These are phyloP conservation scores for Hoplias malabaricus DNA, from an alignment of 2,113 vertebrate genomes.

Conservation along the genomic window DNA sequence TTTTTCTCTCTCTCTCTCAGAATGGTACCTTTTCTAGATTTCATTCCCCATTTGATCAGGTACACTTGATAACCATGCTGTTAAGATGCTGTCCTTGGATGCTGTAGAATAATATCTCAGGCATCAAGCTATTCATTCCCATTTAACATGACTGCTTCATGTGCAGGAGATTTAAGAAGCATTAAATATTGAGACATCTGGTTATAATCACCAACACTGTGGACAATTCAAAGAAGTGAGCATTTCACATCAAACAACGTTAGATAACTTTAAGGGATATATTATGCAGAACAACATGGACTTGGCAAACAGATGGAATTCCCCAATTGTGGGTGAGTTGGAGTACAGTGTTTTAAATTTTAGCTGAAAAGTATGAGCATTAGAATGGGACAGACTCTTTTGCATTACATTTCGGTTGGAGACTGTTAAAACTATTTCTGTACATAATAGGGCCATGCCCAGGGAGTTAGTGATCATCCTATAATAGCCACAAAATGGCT, in stretches of 20 bases:
- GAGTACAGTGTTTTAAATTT: conserved; percentile 4
- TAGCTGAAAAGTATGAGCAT: background rate
- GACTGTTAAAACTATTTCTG: conserved; percentile 19
- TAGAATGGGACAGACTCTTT: background rate
- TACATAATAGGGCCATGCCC: conserved; percentile 7
- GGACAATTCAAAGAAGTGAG: too few species aligned
- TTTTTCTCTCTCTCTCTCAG: too few species aligned
- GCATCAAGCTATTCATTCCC: too few species aligned
- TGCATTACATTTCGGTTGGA: background rate
- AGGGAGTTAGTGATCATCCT: background rate
- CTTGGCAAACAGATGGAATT: background rate
- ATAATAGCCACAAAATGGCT: conserved; percentile 23
- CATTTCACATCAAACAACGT: too few species aligned
- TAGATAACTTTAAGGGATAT: too few species aligned
- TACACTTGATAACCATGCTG: conserved; percentile 39
- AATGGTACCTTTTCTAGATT: conserved; percentile 76
- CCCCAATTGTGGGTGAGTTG: background rate
- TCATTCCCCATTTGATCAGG: conserved; percentile 55
- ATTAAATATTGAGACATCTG: too few species aligned
- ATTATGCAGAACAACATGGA: too few species aligned
- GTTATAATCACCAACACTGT: too few species aligned
- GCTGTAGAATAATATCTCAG: too few species aligned
- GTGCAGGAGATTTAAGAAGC: too few species aligned
- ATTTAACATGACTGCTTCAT: too few species aligned
- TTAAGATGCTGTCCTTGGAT: too few species aligned